phyloP scores from a whole-genome alignment of 2,888 invertebrate genomes.

The Diogma glabrata region DNA sequence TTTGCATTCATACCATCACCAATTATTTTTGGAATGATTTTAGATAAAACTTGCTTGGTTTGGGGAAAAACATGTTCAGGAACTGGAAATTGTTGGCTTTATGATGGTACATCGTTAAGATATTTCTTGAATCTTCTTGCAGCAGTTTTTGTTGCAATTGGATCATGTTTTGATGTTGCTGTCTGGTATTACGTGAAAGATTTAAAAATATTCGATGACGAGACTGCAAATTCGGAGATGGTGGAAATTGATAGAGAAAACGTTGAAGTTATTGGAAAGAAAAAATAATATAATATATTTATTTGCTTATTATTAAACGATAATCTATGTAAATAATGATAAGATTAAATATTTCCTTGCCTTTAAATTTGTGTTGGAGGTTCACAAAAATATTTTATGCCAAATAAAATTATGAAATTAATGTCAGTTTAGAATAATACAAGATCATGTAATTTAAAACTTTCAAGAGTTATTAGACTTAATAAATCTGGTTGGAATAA shows the following conservation, averaged over 20 bases:
- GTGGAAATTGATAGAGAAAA: conserved; percentile 30
- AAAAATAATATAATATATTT: too few relatives aligned
- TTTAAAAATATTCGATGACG: conserved; percentile 56
- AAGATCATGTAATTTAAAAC: too few relatives aligned
- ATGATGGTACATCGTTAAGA: conserved; percentile 51
- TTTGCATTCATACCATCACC: conserved; percentile 67
- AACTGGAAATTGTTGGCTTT: conserved; percentile 63
- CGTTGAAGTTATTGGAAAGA: conserved; percentile 31
- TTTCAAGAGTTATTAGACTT: too few relatives aligned
- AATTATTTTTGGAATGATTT: conserved; percentile 60
- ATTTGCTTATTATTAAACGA: too few relatives aligned
- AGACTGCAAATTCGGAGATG: conserved; percentile 35
- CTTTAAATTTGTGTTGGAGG: too few relatives aligned
- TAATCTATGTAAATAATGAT: too few relatives aligned
- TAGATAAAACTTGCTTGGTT: conserved; percentile 50
- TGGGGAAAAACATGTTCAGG: conserved; percentile 63
- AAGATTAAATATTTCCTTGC: too few relatives aligned
- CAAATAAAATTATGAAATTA: too few relatives aligned
- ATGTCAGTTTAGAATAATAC: too few relatives aligned
- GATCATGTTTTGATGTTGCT: conserved; percentile 50
- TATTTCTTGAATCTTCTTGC: conserved; percentile 53
- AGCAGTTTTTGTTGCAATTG: conserved; percentile 50
- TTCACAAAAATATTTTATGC: too few relatives aligned
- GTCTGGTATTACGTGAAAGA: conserved; percentile 60
- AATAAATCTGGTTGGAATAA: too few relatives aligned